Base-by-base conservation (phyloP, 2,797 vertebrate genomes). In the Takifugu rubripes region DNA sequence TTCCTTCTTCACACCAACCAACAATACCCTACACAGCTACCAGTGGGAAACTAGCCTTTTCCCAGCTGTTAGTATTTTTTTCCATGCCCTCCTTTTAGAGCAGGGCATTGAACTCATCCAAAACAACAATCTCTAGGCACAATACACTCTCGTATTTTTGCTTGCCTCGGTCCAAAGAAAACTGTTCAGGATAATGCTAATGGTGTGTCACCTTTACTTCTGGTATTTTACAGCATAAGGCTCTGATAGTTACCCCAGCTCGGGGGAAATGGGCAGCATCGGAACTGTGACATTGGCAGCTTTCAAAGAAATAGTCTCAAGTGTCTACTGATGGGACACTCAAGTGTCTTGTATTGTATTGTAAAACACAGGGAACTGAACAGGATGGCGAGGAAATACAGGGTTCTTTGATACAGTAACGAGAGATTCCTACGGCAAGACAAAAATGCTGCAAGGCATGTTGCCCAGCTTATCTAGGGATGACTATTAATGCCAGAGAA, bases 401-500 rank as follows among this genome's bases (percentile, higher is more conserved):
- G 51, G 68, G 54, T 55, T 64, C 64, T 83, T 82, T 75, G 73
- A 87, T 74, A 51, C 59, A 47, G 45, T 54, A 54, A 75, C 47
- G 60, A 74, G 77, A 76, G 36, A 49, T 78, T 85, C 71, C 87
- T 80, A 81, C 68, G 79, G 55, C 6, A 3, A 60, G 57, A 70
- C 36, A n/a, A 67, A 52, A 52, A 70, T 61, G 48, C 64, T 70
- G 40, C 61, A 55, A 74, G 71, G 67, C 61, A 5, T 4, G 45
- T 43, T 59, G 54, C 57, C 48, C 0, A 29, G 57, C 72, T 81
- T 78, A 86, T 84, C 82, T 66, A 63, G 80, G 63, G 61, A 72
- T 36, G 9, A 66, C 83, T 88, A 87, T 89, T 88, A 83, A 87
- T 87, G 88, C 64, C 83, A 82, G 59, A 31, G 72, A 70, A 74